phyloP scores from a whole-genome alignment of 2,888 invertebrate genomes.

The Trichogramma evanescens region DNA sequence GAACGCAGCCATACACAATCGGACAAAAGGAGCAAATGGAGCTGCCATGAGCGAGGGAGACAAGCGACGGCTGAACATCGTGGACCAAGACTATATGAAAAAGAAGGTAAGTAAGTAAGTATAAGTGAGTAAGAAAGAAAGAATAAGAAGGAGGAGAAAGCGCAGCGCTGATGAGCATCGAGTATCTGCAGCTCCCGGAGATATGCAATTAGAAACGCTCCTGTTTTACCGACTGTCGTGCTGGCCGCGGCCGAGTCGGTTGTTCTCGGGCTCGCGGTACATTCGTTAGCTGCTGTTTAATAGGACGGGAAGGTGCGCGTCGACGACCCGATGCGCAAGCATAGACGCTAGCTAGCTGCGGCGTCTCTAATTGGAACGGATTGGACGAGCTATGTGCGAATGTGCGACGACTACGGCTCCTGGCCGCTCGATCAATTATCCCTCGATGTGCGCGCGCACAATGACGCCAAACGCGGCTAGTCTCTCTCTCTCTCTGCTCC shows the following conservation, averaged over 20 bases:
- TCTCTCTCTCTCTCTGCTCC: no score
- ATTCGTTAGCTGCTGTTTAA: constrained; percentile 38
- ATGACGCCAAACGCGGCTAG: no score
- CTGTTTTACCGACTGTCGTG: constrained; percentile 47
- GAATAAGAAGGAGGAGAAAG: constrained; percentile 30
- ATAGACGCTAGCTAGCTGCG: constrained; percentile 31
- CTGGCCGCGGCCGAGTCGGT: constrained; percentile 42
- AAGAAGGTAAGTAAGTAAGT: neutral
- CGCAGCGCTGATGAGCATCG: constrained; percentile 44
- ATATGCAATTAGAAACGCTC: constrained; percentile 45
- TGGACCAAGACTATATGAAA: no score
- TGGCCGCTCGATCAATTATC: no score
- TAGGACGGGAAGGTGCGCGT: constrained; percentile 13
- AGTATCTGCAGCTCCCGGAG: constrained; percentile 30
- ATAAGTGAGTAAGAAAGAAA: neutral
- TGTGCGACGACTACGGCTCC: no score
- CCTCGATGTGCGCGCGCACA: no score
- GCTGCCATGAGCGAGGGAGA: no score
- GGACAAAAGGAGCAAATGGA: no score
- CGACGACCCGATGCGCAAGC: constrained; percentile 41
- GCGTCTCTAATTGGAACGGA: constrained; percentile 47
- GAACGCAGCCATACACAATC: no score
- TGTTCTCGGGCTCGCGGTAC: constrained; percentile 42
- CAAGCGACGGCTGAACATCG: no score
- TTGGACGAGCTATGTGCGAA: constrained; percentile 34